Base-by-base conservation (phyloP, 2,113 vertebrate species). In the Boleophthalmus pectinirostris region DNA sequence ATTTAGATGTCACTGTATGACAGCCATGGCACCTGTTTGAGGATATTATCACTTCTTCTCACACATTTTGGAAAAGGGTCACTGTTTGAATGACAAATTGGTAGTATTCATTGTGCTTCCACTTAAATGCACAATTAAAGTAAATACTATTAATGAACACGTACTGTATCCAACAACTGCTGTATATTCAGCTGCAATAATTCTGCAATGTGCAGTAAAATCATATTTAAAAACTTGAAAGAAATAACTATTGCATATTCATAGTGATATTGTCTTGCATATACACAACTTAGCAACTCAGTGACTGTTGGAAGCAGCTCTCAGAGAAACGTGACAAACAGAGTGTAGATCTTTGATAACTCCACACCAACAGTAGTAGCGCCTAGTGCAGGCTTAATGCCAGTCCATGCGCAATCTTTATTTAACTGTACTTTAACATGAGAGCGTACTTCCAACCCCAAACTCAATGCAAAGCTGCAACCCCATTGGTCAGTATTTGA, bases 1-100 rank as follows among this genome's bases (percentile, higher is more conserved):
- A 80, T 83, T 60, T 65, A 82, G 78, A 80, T 58, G 74, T 80
- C 80, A 73, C n/a, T 33, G 53, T 21, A 18, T 80, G 81, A 87
- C 74, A 72, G 64, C 73, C 57, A 51, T 71, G 80, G 75, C 35
- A 46, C 71, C 38, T 45, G 47, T 29, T 2, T 20, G 49, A 23
- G 79, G 75, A 75, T 54, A 38, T 66, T 29, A 58, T 47, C 38
- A 70, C 77, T 85, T 85, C 77, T 77, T 79, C 49, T 61, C 71
- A 65, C 57, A 2, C 3, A 18, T 56, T 53, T 21, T 15, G 15
- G 1, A 12, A 20, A n/a, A 64, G 18, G 6, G 20, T 14, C 16
- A 7, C 7, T 14, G 2, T 38, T 38, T 64, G 61, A n/a, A 38
- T 38, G 13, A 43, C 33, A 38, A 38, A 64, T n/a, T 3, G 29